Base-by-base conservation (phyloP, 1,140 invertebrate species). In the Cydia splendana region DNA sequence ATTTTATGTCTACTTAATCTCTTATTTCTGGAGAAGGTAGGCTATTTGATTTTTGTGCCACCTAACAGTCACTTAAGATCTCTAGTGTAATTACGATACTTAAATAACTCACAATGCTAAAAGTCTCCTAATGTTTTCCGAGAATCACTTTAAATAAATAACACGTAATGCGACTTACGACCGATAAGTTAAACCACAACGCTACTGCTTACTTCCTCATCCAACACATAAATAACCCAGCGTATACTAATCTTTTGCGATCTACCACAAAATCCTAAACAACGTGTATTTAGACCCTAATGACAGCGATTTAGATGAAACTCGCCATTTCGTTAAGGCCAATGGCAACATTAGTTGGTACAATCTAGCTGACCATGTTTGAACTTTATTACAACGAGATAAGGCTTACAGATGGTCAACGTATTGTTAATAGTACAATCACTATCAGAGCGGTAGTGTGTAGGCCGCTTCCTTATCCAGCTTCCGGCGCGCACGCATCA, bases 381-480 rank as follows among this genome's bases (percentile, higher is more conserved):
- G 20, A 24, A 62, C 10, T n/a, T 62, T 62, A 62, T 24, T 12
- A 1, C 18, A 10, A 24, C 9, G 6, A 24, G 4, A 62, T 62
- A 62, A 10, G 57, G 57, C 6, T 2, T 62, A 62, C 57, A 62
- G 6, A 62, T 62, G 57, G 57, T 12, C 57, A 62, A 24, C 6
- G n/a, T 18, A 15, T 24, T 10, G 57, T 24, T 62, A 62, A 5
- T 48, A 48, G 45, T 15, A 67, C 65, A 38, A 67, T 67, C 28
- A 7, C 65, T 67, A 67, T 67, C 65, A 20, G 45, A 20, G 53
- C 78, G 84, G 85, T 84, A 83, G 78, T 75, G 85, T 79, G 81
- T 82, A 84, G 84, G 84, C 80, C 84, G 84, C 79, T 81, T 87
- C 85, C 84, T 82, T 78, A 78, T 73, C 53, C 6, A 57, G 73